Percentiles rank a stretch among this genome's conserved stretches.
Conservation (phyloP, 2,888 invertebrate genomes). For the Pedicia rivosa region DNA sequence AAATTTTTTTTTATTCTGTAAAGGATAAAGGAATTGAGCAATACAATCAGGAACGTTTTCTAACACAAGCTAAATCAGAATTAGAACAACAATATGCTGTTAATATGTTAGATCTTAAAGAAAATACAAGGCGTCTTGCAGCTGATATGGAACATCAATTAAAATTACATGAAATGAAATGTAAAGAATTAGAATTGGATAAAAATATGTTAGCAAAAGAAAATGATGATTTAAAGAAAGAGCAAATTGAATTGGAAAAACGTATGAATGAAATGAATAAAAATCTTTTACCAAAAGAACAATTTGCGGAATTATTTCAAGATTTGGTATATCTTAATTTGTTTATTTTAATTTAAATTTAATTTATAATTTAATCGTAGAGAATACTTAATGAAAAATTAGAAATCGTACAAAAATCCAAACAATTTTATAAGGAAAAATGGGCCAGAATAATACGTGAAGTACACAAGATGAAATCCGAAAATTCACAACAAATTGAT, state of each 20-base stretch:
- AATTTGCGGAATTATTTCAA: conserved; percentile 45
- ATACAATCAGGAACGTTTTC: conserved; percentile 14
- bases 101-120: conserved; percentile 40
- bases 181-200: conserved; percentile 31
- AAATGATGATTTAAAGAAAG: conserved; percentile 21
- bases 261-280: conserved; percentile 32
- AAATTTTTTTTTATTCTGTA: not conserved
- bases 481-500: conserved; percentile 11
- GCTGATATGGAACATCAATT: conserved; percentile 39
- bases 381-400: conserved; percentile 46
- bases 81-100: conserved; percentile 40
- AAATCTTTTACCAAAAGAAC: conserved; percentile 44
- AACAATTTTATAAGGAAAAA: conserved; percentile 59
- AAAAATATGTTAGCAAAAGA: conserved; percentile 30
- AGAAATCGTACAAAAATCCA: conserved; percentile 44
- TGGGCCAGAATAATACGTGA: conserved; percentile 54
- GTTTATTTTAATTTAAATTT: conserved; percentile 14
- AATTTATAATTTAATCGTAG: conserved; percentile 20
- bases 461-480: conserved; percentile 40
- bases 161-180: conserved; percentile 32
- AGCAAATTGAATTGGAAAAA: conserved; percentile 17
- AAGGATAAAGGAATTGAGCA: conserved; percentile 9
- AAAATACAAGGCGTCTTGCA: conserved; percentile 39
- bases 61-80: conserved; percentile 39
- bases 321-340: conserved; percentile 36